These are phyloP conservation scores for Oryzias sinensis DNA, from an alignment of 2,797 vertebrate species.

Conservation along the genomic window DNA sequence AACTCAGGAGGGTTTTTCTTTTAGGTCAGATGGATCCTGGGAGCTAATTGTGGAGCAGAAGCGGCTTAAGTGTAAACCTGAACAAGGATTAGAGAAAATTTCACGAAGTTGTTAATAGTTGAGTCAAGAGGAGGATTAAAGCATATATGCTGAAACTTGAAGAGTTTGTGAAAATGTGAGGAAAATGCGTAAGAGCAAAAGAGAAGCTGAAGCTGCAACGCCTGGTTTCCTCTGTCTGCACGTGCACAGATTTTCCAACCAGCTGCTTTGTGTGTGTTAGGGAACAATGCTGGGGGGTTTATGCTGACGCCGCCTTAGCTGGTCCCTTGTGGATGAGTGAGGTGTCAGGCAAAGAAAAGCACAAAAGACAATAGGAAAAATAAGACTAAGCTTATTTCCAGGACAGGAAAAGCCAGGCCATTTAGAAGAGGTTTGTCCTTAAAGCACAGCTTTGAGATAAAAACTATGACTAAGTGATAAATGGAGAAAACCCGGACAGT, in stretches of 20 bases:
- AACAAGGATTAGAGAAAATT: conserved; percentile 15
- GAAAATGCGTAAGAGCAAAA: conserved; percentile 15
- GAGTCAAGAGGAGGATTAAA: conserved; percentile 18
- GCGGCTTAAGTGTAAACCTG: not conserved
- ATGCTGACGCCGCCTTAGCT: conserved; percentile 22
- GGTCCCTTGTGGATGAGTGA: conserved; percentile 17
- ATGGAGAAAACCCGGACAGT: not conserved
- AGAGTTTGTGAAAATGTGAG: conserved; percentile 12
- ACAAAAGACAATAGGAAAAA: not conserved
- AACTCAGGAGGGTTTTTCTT: conserved; percentile 28
- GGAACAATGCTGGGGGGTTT: conserved; percentile 15
- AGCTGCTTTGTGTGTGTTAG: conserved; percentile 14
- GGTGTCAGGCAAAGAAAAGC: conserved; percentile 1
- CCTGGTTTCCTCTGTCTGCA: conserved; percentile 15
- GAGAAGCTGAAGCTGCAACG: conserved; percentile 50
- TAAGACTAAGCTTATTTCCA: not conserved
- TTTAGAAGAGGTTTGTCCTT: not conserved
- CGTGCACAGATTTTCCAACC: conserved; percentile 5
- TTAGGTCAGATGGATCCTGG: conserved; percentile 29
- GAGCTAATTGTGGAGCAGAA: conserved; percentile 29
- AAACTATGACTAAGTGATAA: not conserved
- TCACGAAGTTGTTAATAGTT: conserved; percentile 15
- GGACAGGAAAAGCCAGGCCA: not conserved
- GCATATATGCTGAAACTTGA: conserved; percentile 28
- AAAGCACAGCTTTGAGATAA: not conserved